Percentiles rank a stretch among this genome's conserved stretches.
Evolutionary conservation across 2,888 invertebrate species (phyloP).

Genomic region (Petrolisthes cinctipes): DNA sequence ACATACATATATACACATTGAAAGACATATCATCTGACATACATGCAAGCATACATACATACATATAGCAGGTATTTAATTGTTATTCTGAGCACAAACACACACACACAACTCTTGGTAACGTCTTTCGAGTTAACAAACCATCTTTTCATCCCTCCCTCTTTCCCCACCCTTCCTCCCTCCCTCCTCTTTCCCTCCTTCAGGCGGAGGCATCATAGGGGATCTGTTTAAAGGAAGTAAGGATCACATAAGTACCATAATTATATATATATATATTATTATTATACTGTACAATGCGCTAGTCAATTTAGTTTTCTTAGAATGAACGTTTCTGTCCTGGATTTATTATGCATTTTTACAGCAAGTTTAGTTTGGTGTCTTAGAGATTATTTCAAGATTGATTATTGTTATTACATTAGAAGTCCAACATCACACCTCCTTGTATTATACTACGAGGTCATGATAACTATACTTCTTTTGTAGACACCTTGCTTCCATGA

Average conservation of each 20-base stretch:
- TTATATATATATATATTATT: slow-evolving; percentile 12
- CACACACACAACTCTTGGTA: neutral
- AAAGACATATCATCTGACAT: no score
- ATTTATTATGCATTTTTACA: slow-evolving; percentile 42
- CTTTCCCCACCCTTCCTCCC: slow-evolving; percentile 26
- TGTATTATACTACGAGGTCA: no score
- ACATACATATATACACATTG: no score
- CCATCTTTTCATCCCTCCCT: slow-evolving; percentile 31
- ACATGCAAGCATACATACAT: no score
- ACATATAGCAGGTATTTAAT: no score
- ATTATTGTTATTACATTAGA: slow-evolving; percentile 5
- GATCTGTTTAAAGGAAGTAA: slow-evolving; percentile 66
- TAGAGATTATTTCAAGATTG: slow-evolving; percentile 24
- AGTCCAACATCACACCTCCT: no score
- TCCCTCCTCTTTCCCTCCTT: slow-evolving; percentile 8
- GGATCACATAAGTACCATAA: slow-evolving; percentile 29
- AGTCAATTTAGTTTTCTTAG: slow-evolving; percentile 33
- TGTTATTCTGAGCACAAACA: no score
- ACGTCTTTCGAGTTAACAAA: slow-evolving; percentile 28
- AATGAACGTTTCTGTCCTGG: slow-evolving; percentile 40
- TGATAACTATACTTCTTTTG: slow-evolving; percentile 18
- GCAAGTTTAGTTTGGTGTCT: slow-evolving; percentile 44
- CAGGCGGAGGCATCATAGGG: slow-evolving; percentile 60
- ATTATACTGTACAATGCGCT: slow-evolving; percentile 19
- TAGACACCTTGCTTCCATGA: slow-evolving; percentile 41